Conservation (phyloP, 2,113 vertebrate genomes). For the Equus przewalskii region DNA sequence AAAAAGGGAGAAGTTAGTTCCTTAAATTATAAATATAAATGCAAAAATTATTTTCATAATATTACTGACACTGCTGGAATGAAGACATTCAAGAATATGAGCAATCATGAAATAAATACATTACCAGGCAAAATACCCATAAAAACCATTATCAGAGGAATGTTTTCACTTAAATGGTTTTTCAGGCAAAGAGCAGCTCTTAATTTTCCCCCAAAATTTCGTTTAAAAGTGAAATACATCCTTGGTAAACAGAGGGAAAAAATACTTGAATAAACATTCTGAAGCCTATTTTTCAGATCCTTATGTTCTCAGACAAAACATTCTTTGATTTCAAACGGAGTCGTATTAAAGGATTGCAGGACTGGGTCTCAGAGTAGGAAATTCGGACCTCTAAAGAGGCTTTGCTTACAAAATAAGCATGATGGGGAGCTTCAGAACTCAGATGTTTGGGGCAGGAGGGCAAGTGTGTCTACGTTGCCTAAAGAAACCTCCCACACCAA, state of each 20-base stretch:
- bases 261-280: conserved; percentile 12
- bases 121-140: not conserved
- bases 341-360: not conserved
- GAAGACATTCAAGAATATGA: not conserved
- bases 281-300: not conserved
- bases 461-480: not conserved
- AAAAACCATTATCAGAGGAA: not conserved
- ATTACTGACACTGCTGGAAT: not conserved
- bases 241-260: not conserved
- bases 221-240: conserved; percentile 56
- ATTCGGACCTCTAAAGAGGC: not conserved
- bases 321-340: conserved; percentile 29
- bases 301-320: conserved; percentile 45
- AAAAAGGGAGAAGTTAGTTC: not conserved
- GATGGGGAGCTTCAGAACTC: not conserved
- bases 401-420: not conserved
- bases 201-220: not conserved
- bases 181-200: conserved; percentile 55
- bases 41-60: not conserved
- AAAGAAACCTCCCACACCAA: not conserved
- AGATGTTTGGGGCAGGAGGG: not conserved
- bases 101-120: not conserved
- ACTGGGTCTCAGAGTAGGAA: not conserved
- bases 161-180: not conserved
- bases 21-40: not conserved